phyloP scores from a whole-genome alignment of 2,797 vertebrate genomes.

The Pogonophryne albipinna region DNA sequence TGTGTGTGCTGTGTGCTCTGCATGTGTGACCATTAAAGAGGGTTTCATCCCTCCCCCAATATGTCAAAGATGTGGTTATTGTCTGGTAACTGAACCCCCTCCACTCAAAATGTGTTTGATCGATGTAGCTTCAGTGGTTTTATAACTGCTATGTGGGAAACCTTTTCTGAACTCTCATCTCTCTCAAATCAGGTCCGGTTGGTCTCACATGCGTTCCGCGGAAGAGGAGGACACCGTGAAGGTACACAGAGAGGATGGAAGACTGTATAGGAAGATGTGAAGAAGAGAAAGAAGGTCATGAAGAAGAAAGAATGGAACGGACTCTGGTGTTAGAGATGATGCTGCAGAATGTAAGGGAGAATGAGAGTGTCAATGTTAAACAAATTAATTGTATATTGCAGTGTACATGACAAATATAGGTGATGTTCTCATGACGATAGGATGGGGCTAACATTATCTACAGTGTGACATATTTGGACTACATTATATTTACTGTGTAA shows the following conservation, averaged over 20 bases:
- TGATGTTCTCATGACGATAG: background rate
- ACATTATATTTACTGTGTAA: constrained; percentile 16
- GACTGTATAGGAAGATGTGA: constrained; percentile 32
- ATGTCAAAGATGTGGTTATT: no score
- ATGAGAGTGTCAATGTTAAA: constrained; percentile 17
- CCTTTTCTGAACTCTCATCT: constrained; percentile 18
- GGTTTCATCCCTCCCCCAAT: no score
- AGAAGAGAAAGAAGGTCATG: background rate
- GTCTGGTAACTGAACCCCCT: no score
- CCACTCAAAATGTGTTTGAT: background rate
- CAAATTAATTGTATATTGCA: background rate
- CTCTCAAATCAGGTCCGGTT: constrained; percentile 56
- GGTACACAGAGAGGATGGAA: constrained; percentile 43
- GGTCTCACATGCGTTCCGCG: background rate
- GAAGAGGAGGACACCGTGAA: constrained; percentile 31
- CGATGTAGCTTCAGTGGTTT: background rate
- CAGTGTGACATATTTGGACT: background rate
- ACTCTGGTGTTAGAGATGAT: background rate
- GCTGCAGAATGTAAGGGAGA: constrained; percentile 19
- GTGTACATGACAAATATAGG: background rate
- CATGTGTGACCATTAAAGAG: no score
- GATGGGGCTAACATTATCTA: background rate
- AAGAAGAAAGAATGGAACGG: constrained; percentile 8
- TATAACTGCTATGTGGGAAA: background rate
- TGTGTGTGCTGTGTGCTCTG: no score